Base-by-base conservation (phyloP, 2,888 invertebrate genomes). In the Darwinula stevensoni region DNA sequence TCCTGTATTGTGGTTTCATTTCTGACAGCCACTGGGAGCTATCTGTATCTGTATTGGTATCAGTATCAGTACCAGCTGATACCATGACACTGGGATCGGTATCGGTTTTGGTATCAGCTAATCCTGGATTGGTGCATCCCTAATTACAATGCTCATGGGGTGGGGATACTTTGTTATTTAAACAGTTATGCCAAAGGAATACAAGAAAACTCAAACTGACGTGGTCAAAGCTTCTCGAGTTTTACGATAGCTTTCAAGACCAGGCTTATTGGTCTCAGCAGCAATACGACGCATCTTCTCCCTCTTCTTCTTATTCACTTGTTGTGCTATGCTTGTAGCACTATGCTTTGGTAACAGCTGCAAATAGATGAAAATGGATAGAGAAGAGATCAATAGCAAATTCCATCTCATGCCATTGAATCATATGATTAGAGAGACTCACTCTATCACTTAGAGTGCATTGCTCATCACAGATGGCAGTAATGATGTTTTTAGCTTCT, bases 391-490 rank as follows among this genome's bases (percentile, higher is more conserved):
- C 3, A 14, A 15, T 16, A 16, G 32, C 11, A 14, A 34, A 13
- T 33, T 16, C 22, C 29, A 17, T 12, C 12, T 3, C 14, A 18
- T 29, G 9, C 29, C 13, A 38, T 27, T 12, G 36, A 11, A 16
- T 13, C 14, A 35, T n/a, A n/a, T n/a, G n/a, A n/a, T n/a, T n/a
- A n/a, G n/a, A n/a, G n/a, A 14, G 12, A 32, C 39, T 36, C 38
- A 60, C 59, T 51, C 80, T 78, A 47, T 94, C 88, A 44, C 84
- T 78, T 65, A 99, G 72, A 39, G 75, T 74, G 49, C 91, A 86
- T 47, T 97, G 94, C 46, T 94, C 88, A 52, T 97, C 91, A 55
- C 91, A 91, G 44, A 97, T 84, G 4, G 88, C 82, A 2, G 88
- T 88, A 29, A 97, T 86, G 26, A 99, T 91, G 49, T 91, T 91